Conservation (phyloP, 2,113 vertebrate genomes). For the Carassius auratus region DNA sequence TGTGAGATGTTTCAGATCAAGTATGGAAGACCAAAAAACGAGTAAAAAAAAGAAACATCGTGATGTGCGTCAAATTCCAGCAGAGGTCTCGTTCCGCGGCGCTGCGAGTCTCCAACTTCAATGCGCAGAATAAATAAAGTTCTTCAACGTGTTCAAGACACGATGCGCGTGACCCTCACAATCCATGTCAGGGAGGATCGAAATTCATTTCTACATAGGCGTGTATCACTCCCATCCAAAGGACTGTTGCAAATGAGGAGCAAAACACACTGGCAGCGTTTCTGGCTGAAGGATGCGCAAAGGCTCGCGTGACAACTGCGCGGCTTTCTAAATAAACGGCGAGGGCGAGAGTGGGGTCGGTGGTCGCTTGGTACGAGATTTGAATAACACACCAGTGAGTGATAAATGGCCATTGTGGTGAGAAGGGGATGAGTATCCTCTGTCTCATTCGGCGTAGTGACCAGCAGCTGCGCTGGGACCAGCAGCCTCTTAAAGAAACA, state of each 20-base stretch:
- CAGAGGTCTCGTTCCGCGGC: not conserved
- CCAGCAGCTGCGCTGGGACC: constrained; percentile 86
- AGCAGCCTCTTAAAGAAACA: constrained; percentile 94
- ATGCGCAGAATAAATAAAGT: constrained; percentile 39
- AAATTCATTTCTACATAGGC: not conserved
- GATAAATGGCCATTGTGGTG: constrained; percentile 97
- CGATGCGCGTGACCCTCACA: not conserved
- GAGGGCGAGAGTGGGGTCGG: constrained; percentile 84
- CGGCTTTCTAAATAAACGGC: constrained; percentile 80
- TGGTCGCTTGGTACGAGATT: constrained; percentile 94
- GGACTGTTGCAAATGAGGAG: not conserved
- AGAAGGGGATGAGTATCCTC: constrained; percentile 92
- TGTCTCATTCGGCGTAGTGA: constrained; percentile 84
- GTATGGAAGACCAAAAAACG: constrained; percentile 35
- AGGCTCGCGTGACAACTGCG: constrained; percentile 79
- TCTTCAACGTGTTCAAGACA: constrained; percentile 25
- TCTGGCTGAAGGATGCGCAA: constrained; percentile 39
- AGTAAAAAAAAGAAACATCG: not conserved
- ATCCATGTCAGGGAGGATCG: not conserved
- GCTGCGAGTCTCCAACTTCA: not conserved
- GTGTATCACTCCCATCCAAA: not conserved
- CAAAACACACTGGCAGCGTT: constrained; percentile 14
- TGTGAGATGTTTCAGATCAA: constrained; percentile 65
- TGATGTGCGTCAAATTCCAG: constrained; percentile 28
- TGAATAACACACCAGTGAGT: constrained; percentile 92